phyloP scores from a whole-genome alignment of 2,888 invertebrate genomes.

The Hipparchia semele region DNA sequence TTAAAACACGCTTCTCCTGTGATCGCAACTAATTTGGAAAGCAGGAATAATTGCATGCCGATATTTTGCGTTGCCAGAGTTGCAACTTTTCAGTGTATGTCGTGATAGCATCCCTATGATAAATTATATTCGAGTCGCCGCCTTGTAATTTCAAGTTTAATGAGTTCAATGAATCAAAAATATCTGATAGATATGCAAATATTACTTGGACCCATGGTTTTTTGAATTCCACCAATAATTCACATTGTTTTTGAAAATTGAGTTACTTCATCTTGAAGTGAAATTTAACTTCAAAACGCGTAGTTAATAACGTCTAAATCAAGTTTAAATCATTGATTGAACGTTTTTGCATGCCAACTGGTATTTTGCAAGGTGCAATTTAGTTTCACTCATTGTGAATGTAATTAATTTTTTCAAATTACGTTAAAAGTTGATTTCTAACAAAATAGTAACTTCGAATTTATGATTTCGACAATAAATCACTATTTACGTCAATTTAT shows the following conservation, averaged over 20 bases:
- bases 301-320: too few relatives aligned
- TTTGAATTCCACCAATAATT: constrained; percentile 32
- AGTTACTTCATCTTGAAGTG: constrained; percentile 26
- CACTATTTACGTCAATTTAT: too few relatives aligned
- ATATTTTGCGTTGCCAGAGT: constrained; percentile 16
- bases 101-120: constrained; percentile 35
- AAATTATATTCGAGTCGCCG: constrained; percentile 32
- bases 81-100: constrained; percentile 39
- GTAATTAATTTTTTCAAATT: too few relatives aligned
- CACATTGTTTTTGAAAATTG: constrained; percentile 24
- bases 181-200: constrained; percentile 15
- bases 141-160: constrained; percentile 41
- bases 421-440: too few relatives aligned
- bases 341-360: too few relatives aligned
- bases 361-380: too few relatives aligned
- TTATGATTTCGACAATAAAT: too few relatives aligned
- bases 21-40: constrained; percentile 4
- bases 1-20: constrained; percentile 4
- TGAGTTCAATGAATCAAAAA: constrained; percentile 11
- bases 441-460: too few relatives aligned
- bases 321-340: too few relatives aligned
- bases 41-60: constrained; percentile 4
- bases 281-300: too few relatives aligned
- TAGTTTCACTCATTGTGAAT: too few relatives aligned
- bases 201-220: constrained; percentile 4